Evolutionary conservation across 2,888 invertebrate genomes (phyloP), one percentile per base, ranked within the genome.

Genomic region (Machimus atricapillus): DNA sequence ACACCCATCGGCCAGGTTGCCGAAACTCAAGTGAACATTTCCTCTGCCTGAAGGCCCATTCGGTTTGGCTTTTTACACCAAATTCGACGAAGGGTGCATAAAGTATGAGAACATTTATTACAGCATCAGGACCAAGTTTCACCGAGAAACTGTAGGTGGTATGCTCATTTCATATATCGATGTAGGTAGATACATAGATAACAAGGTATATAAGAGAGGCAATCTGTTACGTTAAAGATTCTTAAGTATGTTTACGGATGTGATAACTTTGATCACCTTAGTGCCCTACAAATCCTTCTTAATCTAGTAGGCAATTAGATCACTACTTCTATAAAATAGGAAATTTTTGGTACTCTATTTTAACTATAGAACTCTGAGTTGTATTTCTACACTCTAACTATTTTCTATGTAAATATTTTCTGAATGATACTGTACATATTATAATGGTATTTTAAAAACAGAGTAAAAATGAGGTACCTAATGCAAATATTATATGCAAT

Each of bases 1-100:
- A 85, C 85, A 87, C 85, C 85, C 66, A 87, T 87, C 87, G 87
- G 85, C 87, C 87, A 87, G 87, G 85, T 87, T 87, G 81, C 52
- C 56, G 37, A 40, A 66, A 37, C 52, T 40, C 19, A 40, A 40
- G 66, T 37, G 34, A 83, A 37, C 73, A 83, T 40, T 40, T 66
- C 40, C 83, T 66, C 66, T 16, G 37, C 23, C n/a, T 40, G 37
- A 40, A 66, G 37, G 56, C 31, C 56, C 9, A 52, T 81, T 34
- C 34, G 81, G 81, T n/a, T 34, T 34, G 27, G 3, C 52, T 52
- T 56, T 66, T 81, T 81, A 56, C 40, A 31, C 66, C 40, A 23
- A 12, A 83, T 34, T 37, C 34, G 37, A 66, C 66, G 83, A 73
- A 73, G 83, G 83, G 83, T 83, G 83, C 83, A 83, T 83, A 83